phyloP scores from a whole-genome alignment of 2,888 invertebrate species.

The Mimachlamys varia region DNA sequence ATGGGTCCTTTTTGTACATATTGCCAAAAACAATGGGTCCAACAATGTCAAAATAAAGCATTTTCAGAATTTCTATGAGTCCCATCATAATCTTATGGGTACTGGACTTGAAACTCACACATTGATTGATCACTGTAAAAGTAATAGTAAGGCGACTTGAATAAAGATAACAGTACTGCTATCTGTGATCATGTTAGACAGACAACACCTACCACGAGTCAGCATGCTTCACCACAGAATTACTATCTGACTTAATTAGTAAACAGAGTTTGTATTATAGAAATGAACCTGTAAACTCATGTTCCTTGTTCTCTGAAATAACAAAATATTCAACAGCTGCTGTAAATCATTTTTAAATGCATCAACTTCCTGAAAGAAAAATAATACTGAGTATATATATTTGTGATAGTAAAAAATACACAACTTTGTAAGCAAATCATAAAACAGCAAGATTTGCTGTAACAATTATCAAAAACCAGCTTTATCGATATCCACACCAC shows the following conservation, averaged over 20 bases:
- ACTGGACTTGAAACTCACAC: no score
- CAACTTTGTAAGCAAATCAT: background rate
- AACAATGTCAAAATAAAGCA: no score
- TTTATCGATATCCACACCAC: background rate
- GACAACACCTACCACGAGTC: background rate
- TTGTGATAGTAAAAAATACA: background rate
- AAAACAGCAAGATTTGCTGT: background rate
- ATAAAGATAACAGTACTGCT: background rate
- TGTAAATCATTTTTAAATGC: background rate
- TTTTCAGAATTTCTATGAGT: no score
- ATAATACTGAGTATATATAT: background rate
- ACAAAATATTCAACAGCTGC: background rate
- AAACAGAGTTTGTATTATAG: background rate
- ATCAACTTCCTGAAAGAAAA: background rate
- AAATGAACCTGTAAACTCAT: slow-evolving; percentile 10
- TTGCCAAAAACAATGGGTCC: no score
- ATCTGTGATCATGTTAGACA: background rate
- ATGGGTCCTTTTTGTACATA: no score
- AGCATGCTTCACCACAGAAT: slow-evolving; percentile 2
- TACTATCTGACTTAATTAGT: slow-evolving; percentile 19
- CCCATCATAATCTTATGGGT: no score
- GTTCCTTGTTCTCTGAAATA: slow-evolving; percentile 23
- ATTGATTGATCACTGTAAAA: no score
- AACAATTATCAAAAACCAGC: background rate
- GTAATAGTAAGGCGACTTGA: no score